Evolutionary conservation across 2,797 vertebrate genomes (phyloP), one percentile per base, ranked within the genome.

Genomic region (Prunella strophiata): DNA sequence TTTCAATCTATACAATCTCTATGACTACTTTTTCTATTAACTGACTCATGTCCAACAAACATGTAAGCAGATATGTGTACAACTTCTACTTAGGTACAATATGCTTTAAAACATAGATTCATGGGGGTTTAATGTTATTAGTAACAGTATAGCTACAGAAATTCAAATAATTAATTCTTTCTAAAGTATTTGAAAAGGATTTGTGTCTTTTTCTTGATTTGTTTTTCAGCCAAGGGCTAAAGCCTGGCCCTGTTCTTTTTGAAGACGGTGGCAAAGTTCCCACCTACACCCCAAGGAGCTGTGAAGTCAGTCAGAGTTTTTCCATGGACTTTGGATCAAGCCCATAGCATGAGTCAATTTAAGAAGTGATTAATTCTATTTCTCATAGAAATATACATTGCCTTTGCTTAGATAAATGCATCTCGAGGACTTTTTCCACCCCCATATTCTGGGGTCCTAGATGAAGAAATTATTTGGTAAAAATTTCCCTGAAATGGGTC

Each of bases 231-330:
- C 85, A 93, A 84, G 54, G 88, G 79, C 58, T 89, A 74, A 96
- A 68, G 54, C 70, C 70, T 86, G 65, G 58, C 82, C 55, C 55
- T 48, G 30, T 48, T 94, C 85, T 80, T 85, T 77, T 81, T 86
- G 92, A 96, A 96, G 81, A 75, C 50, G 66, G 57, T 94, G 93
- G 76, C 93, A 93, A 89, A 94, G 79, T 91, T 95, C 92, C 95
- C 93, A 92, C 82, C 73, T 95, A 88, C 70, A 78, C 91, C 79
- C 88, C 38, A 83, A 95, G 93, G 94, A 94, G 81, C 70, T 4
- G 3, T 89, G 91, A 93, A 93, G 62, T 94, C 90, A 96, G 80
- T 85, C 61, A 73, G 87, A 88, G 58, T 63, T 93, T 96, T 96
- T 92, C 89, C 76, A 45, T 76, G 47, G 79, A 55, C 58, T 91